phyloP scores from a whole-genome alignment of 2,113 vertebrate species.

The Myocastor coypus region DNA sequence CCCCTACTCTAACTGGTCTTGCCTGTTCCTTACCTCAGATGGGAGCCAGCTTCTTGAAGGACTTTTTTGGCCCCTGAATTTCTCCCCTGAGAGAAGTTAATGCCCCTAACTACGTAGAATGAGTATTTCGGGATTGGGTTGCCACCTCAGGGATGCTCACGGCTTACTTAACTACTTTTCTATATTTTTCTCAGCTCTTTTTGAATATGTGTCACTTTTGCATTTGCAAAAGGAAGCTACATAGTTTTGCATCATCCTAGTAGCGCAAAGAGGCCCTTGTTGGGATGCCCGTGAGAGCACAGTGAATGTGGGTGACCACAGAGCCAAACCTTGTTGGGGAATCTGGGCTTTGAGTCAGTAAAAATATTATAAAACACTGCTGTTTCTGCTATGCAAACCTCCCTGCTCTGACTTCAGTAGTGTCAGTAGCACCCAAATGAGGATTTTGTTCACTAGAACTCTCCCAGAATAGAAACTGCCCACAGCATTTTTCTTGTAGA shows the following conservation, averaged over 20 bases:
- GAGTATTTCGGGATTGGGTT: not conserved
- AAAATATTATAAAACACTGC: not conserved
- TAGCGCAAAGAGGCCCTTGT: not conserved
- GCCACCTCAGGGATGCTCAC: not conserved
- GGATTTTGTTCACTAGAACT: not conserved
- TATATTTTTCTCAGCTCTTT: not conserved
- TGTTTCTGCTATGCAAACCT: not conserved
- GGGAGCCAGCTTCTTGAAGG: not conserved
- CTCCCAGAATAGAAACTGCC: slow-evolving; percentile 40
- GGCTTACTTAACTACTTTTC: not conserved
- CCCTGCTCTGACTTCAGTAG: not conserved
- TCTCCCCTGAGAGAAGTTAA: not conserved
- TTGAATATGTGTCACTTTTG: not conserved
- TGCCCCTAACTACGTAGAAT: not conserved
- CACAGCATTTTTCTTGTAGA: slow-evolving; percentile 7
- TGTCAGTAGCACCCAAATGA: not conserved
- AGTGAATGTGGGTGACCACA: not conserved
- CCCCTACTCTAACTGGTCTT: not conserved
- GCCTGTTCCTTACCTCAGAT: not conserved
- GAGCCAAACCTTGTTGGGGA: not conserved
- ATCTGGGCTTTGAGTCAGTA: not conserved
- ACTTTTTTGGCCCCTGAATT: not conserved
- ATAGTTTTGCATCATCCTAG: not conserved
- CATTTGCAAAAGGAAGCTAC: not conserved
- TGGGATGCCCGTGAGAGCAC: not conserved